A percentile compares a stretch with the other conserved stretches of the same genome.
Evolutionary conservation across 2,888 invertebrate species (phyloP).

Genomic region (Drosophila mulleri): DNA sequence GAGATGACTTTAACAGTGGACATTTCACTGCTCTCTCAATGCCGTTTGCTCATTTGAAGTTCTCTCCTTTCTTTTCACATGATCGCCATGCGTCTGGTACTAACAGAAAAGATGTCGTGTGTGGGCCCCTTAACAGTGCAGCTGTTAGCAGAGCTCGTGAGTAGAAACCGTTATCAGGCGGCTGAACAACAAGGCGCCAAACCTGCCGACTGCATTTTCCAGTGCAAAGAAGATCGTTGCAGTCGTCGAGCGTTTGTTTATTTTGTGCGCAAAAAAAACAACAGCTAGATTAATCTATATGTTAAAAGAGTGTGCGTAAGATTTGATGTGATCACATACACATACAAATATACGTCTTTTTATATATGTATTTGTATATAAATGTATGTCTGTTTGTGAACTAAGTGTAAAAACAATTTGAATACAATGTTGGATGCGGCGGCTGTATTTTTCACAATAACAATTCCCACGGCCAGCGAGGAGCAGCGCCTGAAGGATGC

Average conservation of each 20-base stretch:
- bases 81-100: neutral
- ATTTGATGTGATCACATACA: slow-evolving; percentile 16
- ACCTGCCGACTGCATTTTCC: slow-evolving; percentile 37
- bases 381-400: slow-evolving; percentile 7
- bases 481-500: slow-evolving; percentile 83
- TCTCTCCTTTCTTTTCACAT: neutral
- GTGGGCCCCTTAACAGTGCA: slow-evolving; percentile 14
- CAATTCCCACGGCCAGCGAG: slow-evolving; percentile 86
- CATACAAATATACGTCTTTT: neutral
- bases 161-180: slow-evolving; percentile 69
- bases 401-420: slow-evolving; percentile 12
- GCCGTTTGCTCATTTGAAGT: neutral
- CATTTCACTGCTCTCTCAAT: neutral
- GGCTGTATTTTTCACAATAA: slow-evolving; percentile 87
- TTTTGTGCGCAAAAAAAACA: slow-evolving; percentile 10
- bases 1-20: neutral
- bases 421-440: slow-evolving; percentile 69
- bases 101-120: slow-evolving; percentile 2
- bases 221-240: slow-evolving; percentile 61
- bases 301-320: slow-evolving; percentile 17
- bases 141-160: slow-evolving; percentile 19
- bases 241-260: slow-evolving; percentile 24
- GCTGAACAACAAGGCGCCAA: slow-evolving; percentile 47
- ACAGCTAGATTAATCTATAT: slow-evolving; percentile 17
- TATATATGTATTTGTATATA: slow-evolving; percentile 10